A percentile compares a stretch with the other conserved stretches of the same genome.
These are phyloP conservation scores for Agrotis clavis DNA, from an alignment of 2,888 invertebrate genomes.

Conservation along the genomic window DNA sequence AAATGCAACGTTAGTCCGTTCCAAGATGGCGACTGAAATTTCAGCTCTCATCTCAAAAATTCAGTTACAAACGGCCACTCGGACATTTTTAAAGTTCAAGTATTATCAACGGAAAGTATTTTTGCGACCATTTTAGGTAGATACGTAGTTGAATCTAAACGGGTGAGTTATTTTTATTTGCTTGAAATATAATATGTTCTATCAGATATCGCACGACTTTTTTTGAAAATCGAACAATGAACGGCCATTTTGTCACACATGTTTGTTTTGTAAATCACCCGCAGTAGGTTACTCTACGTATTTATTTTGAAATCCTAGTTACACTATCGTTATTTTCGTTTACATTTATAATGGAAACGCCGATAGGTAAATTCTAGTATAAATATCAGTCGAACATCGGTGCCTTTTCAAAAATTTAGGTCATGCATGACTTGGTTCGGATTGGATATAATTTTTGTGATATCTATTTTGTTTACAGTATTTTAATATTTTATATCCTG, in stretches of 20 bases:
- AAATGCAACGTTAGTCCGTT: background rate
- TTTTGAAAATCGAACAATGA: constrained; percentile 42
- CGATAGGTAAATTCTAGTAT: background rate
- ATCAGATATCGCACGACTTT: constrained; percentile 2
- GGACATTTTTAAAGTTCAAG: constrained; percentile 20
- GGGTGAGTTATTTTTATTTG: background rate
- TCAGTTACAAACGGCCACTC: background rate
- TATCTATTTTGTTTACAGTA: too few species aligned
- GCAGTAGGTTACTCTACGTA: constrained; percentile 19
- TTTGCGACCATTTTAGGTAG: background rate
- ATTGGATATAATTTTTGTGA: too few species aligned
- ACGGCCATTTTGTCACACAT: constrained; percentile 22
- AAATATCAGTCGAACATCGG: background rate
- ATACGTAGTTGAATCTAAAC: background rate
- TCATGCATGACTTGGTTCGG: background rate
- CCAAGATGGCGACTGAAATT: constrained; percentile 21
- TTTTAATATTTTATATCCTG: too few species aligned
- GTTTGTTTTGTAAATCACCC: constrained; percentile 38
- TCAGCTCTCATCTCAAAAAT: constrained; percentile 10
- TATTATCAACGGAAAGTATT: constrained; percentile 14
- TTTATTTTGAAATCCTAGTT: constrained; percentile 65
- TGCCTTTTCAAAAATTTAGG: too few species aligned
- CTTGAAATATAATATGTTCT: background rate
- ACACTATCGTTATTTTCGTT: constrained; percentile 36
- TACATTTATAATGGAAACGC: background rate